Conservation (phyloP, 2,888 invertebrate genomes). For the Micoletzkya japonica region DNA sequence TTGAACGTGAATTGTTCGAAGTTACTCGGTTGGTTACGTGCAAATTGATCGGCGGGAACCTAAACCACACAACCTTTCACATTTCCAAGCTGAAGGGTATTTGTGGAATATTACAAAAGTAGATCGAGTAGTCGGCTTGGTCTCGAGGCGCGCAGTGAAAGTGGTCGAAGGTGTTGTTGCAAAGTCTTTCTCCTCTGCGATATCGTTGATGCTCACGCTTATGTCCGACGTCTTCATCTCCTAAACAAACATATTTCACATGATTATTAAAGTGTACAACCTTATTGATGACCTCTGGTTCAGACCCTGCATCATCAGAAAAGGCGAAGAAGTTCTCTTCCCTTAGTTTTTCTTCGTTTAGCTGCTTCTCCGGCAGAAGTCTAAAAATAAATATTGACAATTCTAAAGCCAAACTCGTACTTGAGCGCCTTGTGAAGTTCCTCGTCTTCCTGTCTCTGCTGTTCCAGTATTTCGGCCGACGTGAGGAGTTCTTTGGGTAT, state of each 20-base stretch:
- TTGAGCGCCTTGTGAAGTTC: constrained; percentile 20
- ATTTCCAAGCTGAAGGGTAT: neutral
- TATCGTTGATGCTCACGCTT: too few species aligned
- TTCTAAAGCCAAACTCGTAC: neutral
- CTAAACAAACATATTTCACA: neutral
- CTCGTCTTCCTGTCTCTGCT: constrained; percentile 22
- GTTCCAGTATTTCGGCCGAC: constrained; percentile 7
- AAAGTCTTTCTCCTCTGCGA: too few species aligned
- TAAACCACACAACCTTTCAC: neutral
- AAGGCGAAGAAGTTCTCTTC: constrained; percentile 22
- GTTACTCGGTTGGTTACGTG: constrained; percentile 18
- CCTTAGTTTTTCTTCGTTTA: neutral
- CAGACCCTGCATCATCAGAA: constrained; percentile 2
- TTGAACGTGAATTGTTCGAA: constrained; percentile 20
- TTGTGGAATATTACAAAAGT: neutral
- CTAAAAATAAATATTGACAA: neutral
- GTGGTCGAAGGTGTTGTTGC: neutral
- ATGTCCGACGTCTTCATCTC: too few species aligned
- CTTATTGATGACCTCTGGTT: neutral
- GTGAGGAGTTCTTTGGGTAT: constrained; percentile 18
- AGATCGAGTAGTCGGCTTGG: neutral
- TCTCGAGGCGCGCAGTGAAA: neutral
- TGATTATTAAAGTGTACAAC: neutral
- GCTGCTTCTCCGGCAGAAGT: constrained; percentile 9
- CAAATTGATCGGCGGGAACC: constrained; percentile 18